Evolutionary conservation across 2,797 vertebrate genomes (phyloP).

Genomic region (Microcaecilia unicolor): DNA sequence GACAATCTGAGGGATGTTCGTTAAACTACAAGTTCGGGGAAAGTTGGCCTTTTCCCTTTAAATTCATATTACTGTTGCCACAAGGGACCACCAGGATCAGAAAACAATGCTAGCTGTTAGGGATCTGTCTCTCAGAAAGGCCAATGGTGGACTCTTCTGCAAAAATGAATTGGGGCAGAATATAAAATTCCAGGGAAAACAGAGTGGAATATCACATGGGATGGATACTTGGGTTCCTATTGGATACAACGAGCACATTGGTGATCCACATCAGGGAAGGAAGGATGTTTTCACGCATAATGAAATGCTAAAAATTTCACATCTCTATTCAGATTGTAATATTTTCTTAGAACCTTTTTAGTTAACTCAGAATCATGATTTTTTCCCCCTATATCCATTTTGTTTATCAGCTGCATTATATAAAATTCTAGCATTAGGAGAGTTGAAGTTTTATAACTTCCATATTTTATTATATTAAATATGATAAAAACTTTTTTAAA

Average conservation of each 20-base stretch:
- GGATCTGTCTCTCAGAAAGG: slow-evolving; percentile 33
- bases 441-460: slow-evolving; percentile 37
- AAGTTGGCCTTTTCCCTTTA: slow-evolving; percentile 60
- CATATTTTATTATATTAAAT: slow-evolving; percentile 28
- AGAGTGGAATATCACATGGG: slow-evolving; percentile 31
- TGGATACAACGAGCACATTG: slow-evolving; percentile 21
- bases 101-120: slow-evolving; percentile 44
- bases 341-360: slow-evolving; percentile 27
- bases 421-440: not conserved
- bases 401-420: slow-evolving; percentile 5
- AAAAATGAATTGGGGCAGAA: slow-evolving; percentile 32
- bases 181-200: slow-evolving; percentile 37
- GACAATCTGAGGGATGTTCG: slow-evolving; percentile 41
- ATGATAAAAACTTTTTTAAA: slow-evolving; percentile 54
- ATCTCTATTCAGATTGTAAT: slow-evolving; percentile 34
- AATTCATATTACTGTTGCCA: slow-evolving; percentile 46
- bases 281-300: slow-evolving; percentile 1
- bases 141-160: slow-evolving; percentile 31
- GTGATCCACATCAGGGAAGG: not conserved
- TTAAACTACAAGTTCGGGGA: slow-evolving; percentile 54
- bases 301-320: slow-evolving; percentile 24
- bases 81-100: slow-evolving; percentile 31
- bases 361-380: slow-evolving; percentile 11
- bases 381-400: slow-evolving; percentile 5
- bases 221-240: slow-evolving; percentile 34